Conservation (phyloP, 2,113 vertebrate species). For the Hypocryptadius cinnamomeus region DNA sequence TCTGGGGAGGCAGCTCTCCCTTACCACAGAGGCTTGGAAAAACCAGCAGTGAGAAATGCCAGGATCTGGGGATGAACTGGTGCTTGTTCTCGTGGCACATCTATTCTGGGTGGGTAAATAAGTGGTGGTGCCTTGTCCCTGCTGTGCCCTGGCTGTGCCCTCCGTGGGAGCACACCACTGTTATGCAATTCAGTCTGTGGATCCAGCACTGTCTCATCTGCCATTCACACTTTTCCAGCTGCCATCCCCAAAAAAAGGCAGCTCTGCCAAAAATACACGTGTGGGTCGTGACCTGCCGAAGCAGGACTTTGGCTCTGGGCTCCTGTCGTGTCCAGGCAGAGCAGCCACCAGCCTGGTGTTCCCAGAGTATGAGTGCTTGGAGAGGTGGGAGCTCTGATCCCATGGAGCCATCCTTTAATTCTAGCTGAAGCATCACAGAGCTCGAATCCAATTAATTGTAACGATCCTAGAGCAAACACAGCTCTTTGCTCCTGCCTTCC, state of each 20-base stretch:
- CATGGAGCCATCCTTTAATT: not conserved
- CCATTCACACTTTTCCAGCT: not conserved
- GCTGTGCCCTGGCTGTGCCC: not conserved
- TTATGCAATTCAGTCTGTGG: not conserved
- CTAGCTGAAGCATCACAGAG: not conserved
- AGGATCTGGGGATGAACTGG: not conserved
- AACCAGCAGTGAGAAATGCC: not conserved
- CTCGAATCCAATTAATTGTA: not conserved
- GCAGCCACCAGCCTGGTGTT: not conserved
- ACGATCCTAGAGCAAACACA: not conserved
- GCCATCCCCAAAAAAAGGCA: not conserved
- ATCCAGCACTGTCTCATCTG: not conserved
- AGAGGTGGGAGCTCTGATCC: not conserved
- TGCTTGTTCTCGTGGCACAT: not conserved
- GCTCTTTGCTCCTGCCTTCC: not conserved
- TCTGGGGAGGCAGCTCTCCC: not conserved
- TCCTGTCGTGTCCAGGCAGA: accelerated
- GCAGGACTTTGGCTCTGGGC: not conserved
- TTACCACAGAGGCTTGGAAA: not conserved
- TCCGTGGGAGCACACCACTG: not conserved
- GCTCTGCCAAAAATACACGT: not conserved
- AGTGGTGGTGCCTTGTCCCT: not conserved
- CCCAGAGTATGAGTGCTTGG: not conserved
- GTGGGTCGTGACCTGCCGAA: not conserved
- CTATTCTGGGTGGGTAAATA: constrained; percentile 27